Evolutionary conservation across 2,888 invertebrate species (phyloP).

Genomic region (Drosophila aldrichi): DNA sequence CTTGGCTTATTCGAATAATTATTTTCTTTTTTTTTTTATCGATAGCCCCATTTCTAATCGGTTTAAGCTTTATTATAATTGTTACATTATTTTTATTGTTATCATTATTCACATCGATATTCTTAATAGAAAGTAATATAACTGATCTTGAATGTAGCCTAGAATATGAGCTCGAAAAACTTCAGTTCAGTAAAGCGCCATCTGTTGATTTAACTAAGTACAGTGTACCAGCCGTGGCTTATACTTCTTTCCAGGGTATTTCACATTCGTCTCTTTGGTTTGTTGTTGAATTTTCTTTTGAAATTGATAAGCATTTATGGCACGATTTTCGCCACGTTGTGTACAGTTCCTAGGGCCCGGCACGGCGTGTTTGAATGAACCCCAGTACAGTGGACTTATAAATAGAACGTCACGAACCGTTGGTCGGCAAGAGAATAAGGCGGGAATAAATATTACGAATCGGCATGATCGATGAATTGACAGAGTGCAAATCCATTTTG

Average conservation of each 20-base stretch:
- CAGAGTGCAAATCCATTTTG: conserved; percentile 38
- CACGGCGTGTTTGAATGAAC: conserved; percentile 6
- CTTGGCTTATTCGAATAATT: too few relatives aligned
- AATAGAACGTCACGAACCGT: conserved; percentile 53
- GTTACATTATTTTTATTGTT: background rate
- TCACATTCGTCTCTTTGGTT: background rate
- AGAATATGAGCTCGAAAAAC: background rate
- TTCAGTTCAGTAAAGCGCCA: too few relatives aligned
- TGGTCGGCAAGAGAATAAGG: conserved; percentile 50
- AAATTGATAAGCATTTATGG: conserved; percentile 58
- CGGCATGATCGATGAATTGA: conserved; percentile 68
- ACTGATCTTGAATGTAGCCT: background rate
- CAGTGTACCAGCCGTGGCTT: background rate
- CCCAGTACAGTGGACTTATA: conserved; percentile 37
- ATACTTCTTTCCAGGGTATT: conserved; percentile 12
- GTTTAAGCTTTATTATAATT: background rate
- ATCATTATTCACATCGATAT: background rate
- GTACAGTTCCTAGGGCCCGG: conserved; percentile 16
- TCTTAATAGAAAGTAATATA: background rate
- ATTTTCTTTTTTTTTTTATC: too few relatives aligned
- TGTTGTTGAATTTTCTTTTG: conserved; percentile 10
- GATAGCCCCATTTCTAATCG: background rate
- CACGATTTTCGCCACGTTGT: conserved; percentile 42
- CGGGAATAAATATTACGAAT: conserved; percentile 48
- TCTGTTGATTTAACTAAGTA: too few relatives aligned